Conservation (phyloP, 2,888 invertebrate species). For the Pheosia gnoma region DNA sequence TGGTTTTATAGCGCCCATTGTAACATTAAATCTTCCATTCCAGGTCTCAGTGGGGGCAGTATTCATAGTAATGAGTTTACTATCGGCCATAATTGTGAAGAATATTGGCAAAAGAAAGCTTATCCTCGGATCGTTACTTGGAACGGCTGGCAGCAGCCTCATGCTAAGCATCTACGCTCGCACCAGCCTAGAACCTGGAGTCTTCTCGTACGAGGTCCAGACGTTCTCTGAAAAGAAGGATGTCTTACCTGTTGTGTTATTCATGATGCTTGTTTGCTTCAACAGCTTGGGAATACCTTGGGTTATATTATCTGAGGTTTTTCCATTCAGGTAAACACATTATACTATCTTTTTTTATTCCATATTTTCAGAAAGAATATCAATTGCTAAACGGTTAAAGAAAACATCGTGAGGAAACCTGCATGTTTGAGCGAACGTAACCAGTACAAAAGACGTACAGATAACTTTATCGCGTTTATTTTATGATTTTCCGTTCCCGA, state of each 20-base stretch:
- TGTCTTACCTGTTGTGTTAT: constrained; percentile 67
- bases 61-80: constrained; percentile 62
- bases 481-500: too few relatives aligned
- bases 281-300: constrained; percentile 79
- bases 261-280: constrained; percentile 68
- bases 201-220: constrained; percentile 67
- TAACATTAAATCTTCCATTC: constrained; percentile 22
- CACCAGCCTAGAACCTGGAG: constrained; percentile 45
- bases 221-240: constrained; percentile 72
- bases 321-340: constrained; percentile 78
- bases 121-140: constrained; percentile 61
- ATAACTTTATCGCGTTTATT: too few relatives aligned
- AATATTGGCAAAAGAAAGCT: constrained; percentile 70
- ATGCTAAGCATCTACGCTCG: constrained; percentile 65
- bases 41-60: constrained; percentile 70
- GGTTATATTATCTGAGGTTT: constrained; percentile 84
- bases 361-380: too few relatives aligned
- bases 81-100: constrained; percentile 69
- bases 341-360: neutral
- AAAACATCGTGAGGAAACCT: too few relatives aligned
- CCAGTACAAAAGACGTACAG: too few relatives aligned
- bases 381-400: too few relatives aligned
- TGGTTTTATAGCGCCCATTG: too few relatives aligned
- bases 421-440: too few relatives aligned
- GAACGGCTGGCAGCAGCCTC: constrained; percentile 58